phyloP scores from a whole-genome alignment of 35 echinoderm and acorn worm species.

The Holothuria glaberrima region DNA sequence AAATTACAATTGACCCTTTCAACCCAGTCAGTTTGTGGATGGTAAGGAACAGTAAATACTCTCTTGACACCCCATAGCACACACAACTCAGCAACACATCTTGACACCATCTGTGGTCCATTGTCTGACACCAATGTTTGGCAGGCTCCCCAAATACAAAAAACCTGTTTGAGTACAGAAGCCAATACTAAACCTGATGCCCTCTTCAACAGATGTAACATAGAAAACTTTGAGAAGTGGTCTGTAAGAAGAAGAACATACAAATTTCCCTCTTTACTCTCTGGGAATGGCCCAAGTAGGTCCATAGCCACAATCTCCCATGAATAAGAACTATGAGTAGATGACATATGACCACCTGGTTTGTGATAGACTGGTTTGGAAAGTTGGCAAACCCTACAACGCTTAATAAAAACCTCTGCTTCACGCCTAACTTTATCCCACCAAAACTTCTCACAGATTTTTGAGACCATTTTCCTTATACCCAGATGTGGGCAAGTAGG shows the following conservation, averaged over 20 bases:
- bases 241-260: not conserved
- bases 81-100: too few species aligned
- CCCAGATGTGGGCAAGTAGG: constrained; percentile 26
- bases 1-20: too few species aligned
- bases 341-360: not conserved
- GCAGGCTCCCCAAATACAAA: too few species aligned
- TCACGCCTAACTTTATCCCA: not conserved
- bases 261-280: not conserved
- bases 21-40: too few species aligned
- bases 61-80: too few species aligned
- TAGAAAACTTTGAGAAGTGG: not conserved
- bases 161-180: too few species aligned
- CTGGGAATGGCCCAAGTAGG: too few species aligned
- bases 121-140: too few species aligned
- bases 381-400: constrained; percentile 16
- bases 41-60: too few species aligned
- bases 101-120: too few species aligned
- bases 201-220: too few species aligned
- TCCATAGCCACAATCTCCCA: constrained; percentile 3
- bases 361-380: not conserved
- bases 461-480: constrained; percentile 9
- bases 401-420: not conserved
- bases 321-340: not conserved
- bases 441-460: constrained; percentile 30
- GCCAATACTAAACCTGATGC: too few species aligned